These are phyloP conservation scores for Muricea muricata DNA, from an alignment of 92 coral and sea anemone genomes.

Conservation along the genomic window DNA sequence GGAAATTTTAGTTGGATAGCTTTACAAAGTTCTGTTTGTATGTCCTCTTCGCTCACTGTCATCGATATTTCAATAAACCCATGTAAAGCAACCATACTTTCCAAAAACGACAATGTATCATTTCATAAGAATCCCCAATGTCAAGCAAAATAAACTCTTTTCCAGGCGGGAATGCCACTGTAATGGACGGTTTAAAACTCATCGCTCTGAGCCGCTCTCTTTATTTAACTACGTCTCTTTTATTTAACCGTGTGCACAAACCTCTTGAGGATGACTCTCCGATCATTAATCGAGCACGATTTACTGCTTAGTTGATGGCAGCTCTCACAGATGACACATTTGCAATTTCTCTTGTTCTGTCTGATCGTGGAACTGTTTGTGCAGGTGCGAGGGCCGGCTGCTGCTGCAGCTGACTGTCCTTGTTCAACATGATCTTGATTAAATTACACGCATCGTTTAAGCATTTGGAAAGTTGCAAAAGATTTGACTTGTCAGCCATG, in stretches of 20 bases:
- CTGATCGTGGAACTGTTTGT: not conserved
- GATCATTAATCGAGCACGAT: slow-evolving; percentile 61
- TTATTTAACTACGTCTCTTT: too few relatives aligned
- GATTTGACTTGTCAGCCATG: not conserved
- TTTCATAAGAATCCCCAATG: slow-evolving; percentile 14
- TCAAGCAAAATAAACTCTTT: not conserved
- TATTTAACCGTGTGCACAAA: slow-evolving; percentile 35
- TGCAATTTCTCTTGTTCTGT: too few relatives aligned
- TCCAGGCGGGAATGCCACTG: not conserved
- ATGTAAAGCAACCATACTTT: not conserved
- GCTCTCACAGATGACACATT: not conserved
- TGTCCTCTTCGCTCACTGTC: slow-evolving; percentile 18
- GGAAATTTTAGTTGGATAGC: slow-evolving; percentile 50
- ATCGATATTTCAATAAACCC: slow-evolving; percentile 51
- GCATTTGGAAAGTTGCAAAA: not conserved
- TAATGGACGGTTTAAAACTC: not conserved
- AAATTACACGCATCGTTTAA: slow-evolving; percentile 7
- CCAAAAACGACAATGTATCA: slow-evolving; percentile 41
- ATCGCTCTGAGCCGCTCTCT: slow-evolving; percentile 40
- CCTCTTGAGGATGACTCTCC: slow-evolving; percentile 28
- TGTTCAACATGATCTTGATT: not conserved
- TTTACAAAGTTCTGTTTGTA: slow-evolving; percentile 20
- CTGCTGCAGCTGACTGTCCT: not conserved
- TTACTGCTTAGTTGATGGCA: slow-evolving; percentile 40
- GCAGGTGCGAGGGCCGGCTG: not conserved